These are phyloP conservation scores for Epizoanthus rinbou DNA, from an alignment of 92 coral and sea anemone species.

Conservation along the genomic window DNA sequence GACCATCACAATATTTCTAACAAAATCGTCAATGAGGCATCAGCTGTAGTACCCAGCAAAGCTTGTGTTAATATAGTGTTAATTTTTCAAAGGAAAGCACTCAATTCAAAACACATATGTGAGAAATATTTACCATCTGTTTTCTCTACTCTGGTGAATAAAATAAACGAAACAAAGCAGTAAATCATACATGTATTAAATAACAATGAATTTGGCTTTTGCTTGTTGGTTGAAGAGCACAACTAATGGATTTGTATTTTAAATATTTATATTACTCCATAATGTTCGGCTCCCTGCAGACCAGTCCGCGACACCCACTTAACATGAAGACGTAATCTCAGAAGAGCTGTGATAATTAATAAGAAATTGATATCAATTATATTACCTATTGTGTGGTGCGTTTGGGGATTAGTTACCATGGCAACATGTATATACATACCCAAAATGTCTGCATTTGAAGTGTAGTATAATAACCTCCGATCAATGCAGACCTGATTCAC, in stretches of 20 bases:
- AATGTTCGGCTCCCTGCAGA: not conserved
- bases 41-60: not conserved
- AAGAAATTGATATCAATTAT: not conserved
- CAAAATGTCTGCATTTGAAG: too few relatives aligned
- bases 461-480: too few relatives aligned
- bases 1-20: not conserved
- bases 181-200: not conserved
- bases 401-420: not conserved
- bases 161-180: not conserved
- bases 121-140: not conserved
- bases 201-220: not conserved
- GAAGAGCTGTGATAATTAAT: conserved; percentile 7
- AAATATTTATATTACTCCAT: not conserved
- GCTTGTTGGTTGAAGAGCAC: not conserved
- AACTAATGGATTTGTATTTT: not conserved
- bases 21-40: not conserved
- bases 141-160: not conserved
- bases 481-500: too few relatives aligned
- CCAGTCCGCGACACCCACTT: not conserved
- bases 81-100: not conserved
- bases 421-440: not conserved
- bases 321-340: conserved; percentile 4
- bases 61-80: not conserved
- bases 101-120: not conserved
- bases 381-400: not conserved